phyloP scores from a whole-genome alignment of 1,140 invertebrate species.

The Calephelis virginiensis region DNA sequence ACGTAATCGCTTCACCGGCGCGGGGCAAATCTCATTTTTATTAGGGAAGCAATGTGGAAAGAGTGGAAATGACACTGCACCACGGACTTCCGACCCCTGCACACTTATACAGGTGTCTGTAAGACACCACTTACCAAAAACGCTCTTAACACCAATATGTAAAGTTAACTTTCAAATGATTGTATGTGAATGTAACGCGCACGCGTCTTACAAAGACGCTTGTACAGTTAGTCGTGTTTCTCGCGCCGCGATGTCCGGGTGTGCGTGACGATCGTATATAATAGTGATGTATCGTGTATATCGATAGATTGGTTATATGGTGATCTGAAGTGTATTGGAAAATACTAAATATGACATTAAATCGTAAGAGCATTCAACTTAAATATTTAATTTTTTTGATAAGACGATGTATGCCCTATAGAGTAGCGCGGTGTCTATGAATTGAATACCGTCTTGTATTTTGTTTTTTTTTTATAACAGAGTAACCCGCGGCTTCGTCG shows the following conservation, averaged over 20 bases:
- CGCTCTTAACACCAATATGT: constrained; percentile 23
- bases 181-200: constrained; percentile 29
- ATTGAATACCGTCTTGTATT: too few species aligned
- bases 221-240: constrained; percentile 39
- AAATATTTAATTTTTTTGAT: too few species aligned
- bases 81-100: constrained; percentile 67
- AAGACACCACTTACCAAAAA: constrained; percentile 19
- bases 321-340: not conserved
- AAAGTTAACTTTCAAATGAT: constrained; percentile 31
- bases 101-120: constrained; percentile 67
- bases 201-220: constrained; percentile 42
- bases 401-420: too few species aligned
- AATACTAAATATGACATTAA: too few species aligned
- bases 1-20: constrained; percentile 36
- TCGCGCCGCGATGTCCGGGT: constrained; percentile 33
- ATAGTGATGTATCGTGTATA: constrained; percentile 35
- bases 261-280: constrained; percentile 23
- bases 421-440: too few species aligned
- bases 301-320: constrained; percentile 20
- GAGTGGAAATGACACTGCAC: constrained; percentile 74
- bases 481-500: too few species aligned
- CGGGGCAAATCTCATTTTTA: constrained; percentile 68
- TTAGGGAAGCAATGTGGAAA: constrained; percentile 67
- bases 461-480: too few species aligned
- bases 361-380: too few species aligned